Evolutionary conservation across 2,797 vertebrate species (phyloP).

Genomic region (Onychomys arenicola): DNA sequence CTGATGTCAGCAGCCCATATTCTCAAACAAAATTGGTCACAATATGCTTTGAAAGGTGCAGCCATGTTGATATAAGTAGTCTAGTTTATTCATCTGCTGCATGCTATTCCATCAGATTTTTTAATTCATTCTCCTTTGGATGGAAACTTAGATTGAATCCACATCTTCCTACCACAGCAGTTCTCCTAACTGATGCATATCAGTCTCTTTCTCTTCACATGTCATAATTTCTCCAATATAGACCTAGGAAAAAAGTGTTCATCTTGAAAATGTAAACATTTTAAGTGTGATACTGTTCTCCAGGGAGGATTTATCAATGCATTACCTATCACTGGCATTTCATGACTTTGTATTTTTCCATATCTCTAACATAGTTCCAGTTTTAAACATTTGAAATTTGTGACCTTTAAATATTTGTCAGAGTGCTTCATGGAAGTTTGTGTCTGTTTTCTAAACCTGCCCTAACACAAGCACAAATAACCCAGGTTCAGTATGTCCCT

Average conservation of each 20-base stretch:
- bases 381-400: background rate
- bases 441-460: constrained; percentile 21
- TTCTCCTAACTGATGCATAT: background rate
- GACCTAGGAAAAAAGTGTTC: background rate
- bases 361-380: background rate
- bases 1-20: background rate
- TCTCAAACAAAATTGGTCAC: background rate
- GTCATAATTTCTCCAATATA: constrained; percentile 16
- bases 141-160: background rate
- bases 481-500: background rate
- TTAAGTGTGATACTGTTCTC: background rate
- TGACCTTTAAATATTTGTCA: background rate
- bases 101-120: background rate
- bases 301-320: background rate
- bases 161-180: background rate
- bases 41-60: constrained; percentile 20
- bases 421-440: background rate
- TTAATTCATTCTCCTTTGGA: background rate
- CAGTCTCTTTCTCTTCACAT: background rate
- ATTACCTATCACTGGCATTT: background rate
- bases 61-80: background rate
- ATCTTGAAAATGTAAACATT: background rate
- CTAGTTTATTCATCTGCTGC: background rate
- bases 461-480: background rate
- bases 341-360: background rate